Evolutionary conservation across 2,888 invertebrate genomes (phyloP), one percentile per base, ranked within the genome.

Genomic region (Autographa pulchrina): DNA sequence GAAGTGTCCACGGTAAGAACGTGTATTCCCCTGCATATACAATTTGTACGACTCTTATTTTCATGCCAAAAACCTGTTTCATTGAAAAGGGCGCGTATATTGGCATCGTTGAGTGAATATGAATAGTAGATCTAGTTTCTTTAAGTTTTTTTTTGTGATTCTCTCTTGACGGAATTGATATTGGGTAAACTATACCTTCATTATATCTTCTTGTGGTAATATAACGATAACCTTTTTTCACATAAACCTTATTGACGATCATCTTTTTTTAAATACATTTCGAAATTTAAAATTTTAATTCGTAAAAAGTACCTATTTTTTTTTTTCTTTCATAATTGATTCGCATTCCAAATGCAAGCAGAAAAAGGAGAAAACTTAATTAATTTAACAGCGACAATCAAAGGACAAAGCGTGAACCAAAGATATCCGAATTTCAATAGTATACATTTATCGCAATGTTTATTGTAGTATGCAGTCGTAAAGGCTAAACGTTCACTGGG

Each of bases 401-500:
- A 11, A 38, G 11, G 9, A 43, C 14, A 9, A 41, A 14, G 11
- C 41, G 11, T 41, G 5, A 43, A 43, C 43, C 16, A 43, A 43
- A 6, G 54, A 25, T 13, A 56, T 56, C 25, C 25, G 8, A 48
- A 56, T 20, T 13, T 56, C 54, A 56, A 25, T 56, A 56, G 52
- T 7, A 25, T 38, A 38, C 14, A 48, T 62, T 5, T n/a, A 52
- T 9, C 43, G 31, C 25, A 32, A 9, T 43, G 35, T 72, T 61
- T 64, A 73, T 61, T 48, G 38, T n/a, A 60, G 60, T 68, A 69
- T 77, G 83, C 82, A 80, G 81, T 77, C 86, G 87, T 92, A 91
- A 89, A 90, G 82, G 85, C 83, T 87, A 89, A 89, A 89, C 88
- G 91, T 89, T 90, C 88, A 81, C 86, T 74, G 87, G 85, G 82